Percentiles rank a stretch among this genome's conserved stretches.
These are phyloP conservation scores for Acanthopagrus latus DNA, from an alignment of 2,797 vertebrate species.

Conservation along the genomic window DNA sequence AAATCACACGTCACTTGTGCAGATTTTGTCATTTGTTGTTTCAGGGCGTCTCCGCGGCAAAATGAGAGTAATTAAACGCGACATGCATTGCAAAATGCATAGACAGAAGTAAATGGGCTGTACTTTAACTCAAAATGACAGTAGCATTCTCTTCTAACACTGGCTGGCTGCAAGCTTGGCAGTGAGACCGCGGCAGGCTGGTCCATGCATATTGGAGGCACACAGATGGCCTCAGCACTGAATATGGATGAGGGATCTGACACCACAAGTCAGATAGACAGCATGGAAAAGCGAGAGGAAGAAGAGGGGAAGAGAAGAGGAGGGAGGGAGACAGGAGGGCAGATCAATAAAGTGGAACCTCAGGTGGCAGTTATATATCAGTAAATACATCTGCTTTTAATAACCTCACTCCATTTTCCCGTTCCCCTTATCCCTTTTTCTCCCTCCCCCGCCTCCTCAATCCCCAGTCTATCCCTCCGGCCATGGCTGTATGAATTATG, in stretches of 20 bases:
- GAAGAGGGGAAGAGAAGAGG: not conserved
- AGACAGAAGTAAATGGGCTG: conserved; percentile 53
- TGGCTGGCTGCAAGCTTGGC: conserved; percentile 67
- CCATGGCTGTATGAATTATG: conserved; percentile 65
- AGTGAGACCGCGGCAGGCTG: conserved; percentile 65
- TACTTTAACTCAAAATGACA: conserved; percentile 67
- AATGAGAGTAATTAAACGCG: conserved; percentile 49
- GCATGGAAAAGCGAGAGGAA: conserved; percentile 31
- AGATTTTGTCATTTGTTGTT: conserved; percentile 51
- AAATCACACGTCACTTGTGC: conserved; percentile 32
- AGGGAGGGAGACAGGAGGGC: not conserved
- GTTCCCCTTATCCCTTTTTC: conserved; percentile 26
- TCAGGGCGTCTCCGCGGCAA: conserved; percentile 18
- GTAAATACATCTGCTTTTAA: conserved; percentile 66
- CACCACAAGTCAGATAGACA: conserved; percentile 72
- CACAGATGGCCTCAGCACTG: conserved; percentile 78
- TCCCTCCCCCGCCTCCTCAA: conserved; percentile 25
- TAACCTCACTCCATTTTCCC: conserved; percentile 56
- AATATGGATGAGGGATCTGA: conserved; percentile 83
- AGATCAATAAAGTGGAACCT: conserved; percentile 66
- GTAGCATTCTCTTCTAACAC: conserved; percentile 59
- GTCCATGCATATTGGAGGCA: conserved; percentile 81
- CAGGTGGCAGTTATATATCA: conserved; percentile 66
- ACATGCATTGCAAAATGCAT: conserved; percentile 58
- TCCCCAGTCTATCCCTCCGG: conserved; percentile 49